Percentiles rank a stretch among this genome's conserved stretches.
Conservation (phyloP, 2,797 vertebrate genomes). For the Zalophus californianus region DNA sequence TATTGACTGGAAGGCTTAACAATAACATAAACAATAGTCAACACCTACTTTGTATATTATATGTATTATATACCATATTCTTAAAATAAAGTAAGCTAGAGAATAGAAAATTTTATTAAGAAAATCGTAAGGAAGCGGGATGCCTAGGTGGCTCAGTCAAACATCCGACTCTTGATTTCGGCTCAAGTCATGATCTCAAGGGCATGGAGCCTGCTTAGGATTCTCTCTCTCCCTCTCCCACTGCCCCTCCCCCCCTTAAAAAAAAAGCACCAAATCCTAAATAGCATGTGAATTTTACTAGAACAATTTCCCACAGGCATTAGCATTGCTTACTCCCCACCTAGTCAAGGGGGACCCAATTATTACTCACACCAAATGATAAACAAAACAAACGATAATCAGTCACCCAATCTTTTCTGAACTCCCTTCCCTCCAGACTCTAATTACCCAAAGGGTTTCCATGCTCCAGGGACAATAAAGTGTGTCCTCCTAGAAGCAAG, state of each 20-base stretch:
- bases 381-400: conserved; percentile 73
- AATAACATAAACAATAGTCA: not conserved
- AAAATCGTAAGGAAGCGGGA: not conserved
- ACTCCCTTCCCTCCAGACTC: conserved; percentile 19
- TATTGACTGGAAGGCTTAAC: not conserved
- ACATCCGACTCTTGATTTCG: not conserved
- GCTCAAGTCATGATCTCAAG: not conserved
- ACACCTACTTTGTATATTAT: not conserved
- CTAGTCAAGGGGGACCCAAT: conserved; percentile 72
- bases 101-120: not conserved
- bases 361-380: conserved; percentile 63
- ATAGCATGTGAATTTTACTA: conserved; percentile 67
- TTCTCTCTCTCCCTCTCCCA: not conserved
- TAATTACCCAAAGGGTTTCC: conserved; percentile 69
- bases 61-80: not conserved
- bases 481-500: conserved; percentile 5
- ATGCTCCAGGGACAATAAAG: conserved; percentile 31
- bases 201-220: not conserved
- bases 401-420: not conserved
- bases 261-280: conserved; percentile 50
- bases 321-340: conserved; percentile 2
- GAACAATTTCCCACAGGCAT: conserved; percentile 49
- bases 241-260: not conserved
- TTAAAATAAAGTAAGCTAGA: not conserved
- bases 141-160: not conserved